Base-by-base conservation (phyloP, 1,140 invertebrate genomes). In the Phymastichus coffea region DNA sequence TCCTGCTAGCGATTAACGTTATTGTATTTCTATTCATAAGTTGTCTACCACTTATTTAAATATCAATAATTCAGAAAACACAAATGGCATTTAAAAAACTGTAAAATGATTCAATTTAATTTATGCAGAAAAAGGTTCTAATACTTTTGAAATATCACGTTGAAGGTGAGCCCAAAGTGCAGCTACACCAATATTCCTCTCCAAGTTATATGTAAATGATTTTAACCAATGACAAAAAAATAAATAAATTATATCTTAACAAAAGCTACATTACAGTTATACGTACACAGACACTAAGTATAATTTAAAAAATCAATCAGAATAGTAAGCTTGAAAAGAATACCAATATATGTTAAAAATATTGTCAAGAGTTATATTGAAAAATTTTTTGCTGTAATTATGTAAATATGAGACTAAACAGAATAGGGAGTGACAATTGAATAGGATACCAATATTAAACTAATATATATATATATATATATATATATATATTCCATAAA, bases 161-260 rank as follows among this genome's bases (percentile, higher is more conserved):
- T 54, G 54, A 48, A 57, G 12, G 52, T 48, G 61, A 57, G 61
- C 55, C n/a, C n/a, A n/a, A n/a, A n/a, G n/a, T n/a, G n/a, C n/a
- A n/a, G n/a, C n/a, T n/a, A n/a, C n/a, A n/a, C n/a, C n/a, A n/a
- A n/a, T n/a, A n/a, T n/a, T n/a, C n/a, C n/a, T n/a, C n/a, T n/a
- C n/a, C n/a, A n/a, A n/a, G n/a, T n/a, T n/a, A n/a, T n/a, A n/a
- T n/a, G n/a, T n/a, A n/a, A n/a, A n/a, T n/a, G n/a, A n/a, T n/a
- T n/a, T n/a, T n/a, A n/a, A n/a, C n/a, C n/a, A n/a, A n/a, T n/a
- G n/a, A n/a, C n/a, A n/a, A n/a, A n/a, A n/a, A n/a, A n/a, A n/a
- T n/a, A n/a, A n/a, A n/a, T n/a, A n/a, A n/a, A n/a, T n/a, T n/a
- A n/a, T n/a, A n/a, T n/a, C n/a, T 59, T 47, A 59, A 59, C 41